Conservation (phyloP, 2,797 vertebrate species). For the Heteromormyrus szaboi region DNA sequence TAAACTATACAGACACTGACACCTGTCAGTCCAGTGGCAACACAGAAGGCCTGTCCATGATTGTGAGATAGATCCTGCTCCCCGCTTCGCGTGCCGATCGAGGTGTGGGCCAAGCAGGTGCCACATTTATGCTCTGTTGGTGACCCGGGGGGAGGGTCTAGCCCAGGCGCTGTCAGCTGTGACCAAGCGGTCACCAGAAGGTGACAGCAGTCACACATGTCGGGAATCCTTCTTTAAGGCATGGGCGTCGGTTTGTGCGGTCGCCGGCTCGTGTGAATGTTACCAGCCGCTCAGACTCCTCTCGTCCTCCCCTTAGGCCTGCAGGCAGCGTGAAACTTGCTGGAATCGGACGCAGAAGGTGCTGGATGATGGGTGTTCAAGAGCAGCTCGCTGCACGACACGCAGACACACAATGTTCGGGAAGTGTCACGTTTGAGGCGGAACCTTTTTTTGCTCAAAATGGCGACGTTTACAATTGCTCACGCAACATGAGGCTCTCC, state of each 20-base stretch:
- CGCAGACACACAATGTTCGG: not conserved
- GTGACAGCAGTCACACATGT: not conserved
- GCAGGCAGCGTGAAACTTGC: not conserved
- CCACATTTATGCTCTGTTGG: not conserved
- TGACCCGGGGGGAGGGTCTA: not conserved
- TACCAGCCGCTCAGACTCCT: not conserved
- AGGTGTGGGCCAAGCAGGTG: not conserved
- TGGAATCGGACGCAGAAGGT: not conserved
- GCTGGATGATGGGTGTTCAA: not conserved
- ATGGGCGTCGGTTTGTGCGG: not conserved
- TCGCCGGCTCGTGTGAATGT: not conserved
- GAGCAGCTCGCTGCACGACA: not conserved
- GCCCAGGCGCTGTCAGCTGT: not conserved
- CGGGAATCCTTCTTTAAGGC: not conserved
- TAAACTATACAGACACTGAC: slow-evolving; percentile 76
- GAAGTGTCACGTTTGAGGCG: not conserved
- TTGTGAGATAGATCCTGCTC: not conserved
- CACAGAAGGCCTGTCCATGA: slow-evolving; percentile 44
- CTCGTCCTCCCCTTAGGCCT: not conserved
- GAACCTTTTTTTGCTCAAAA: not conserved
- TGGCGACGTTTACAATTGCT: not conserved
- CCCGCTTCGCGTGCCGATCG: not conserved
- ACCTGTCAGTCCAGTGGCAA: slow-evolving; percentile 78
- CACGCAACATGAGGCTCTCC: not conserved
- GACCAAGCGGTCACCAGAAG: not conserved